These are phyloP conservation scores for Talpa occidentalis DNA, from an alignment of 2,113 vertebrate species.

Conservation along the genomic window DNA sequence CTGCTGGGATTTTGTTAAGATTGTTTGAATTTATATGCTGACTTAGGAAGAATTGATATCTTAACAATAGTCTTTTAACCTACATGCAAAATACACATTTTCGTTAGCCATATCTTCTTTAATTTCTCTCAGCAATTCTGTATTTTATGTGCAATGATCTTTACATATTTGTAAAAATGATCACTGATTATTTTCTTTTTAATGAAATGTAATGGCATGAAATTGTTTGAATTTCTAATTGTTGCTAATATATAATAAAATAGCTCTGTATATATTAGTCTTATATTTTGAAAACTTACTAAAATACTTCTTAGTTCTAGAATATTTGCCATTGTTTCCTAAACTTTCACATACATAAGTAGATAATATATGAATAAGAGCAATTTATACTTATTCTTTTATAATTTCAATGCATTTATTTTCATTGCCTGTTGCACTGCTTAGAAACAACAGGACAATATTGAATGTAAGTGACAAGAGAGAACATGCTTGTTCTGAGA, in stretches of 20 bases:
- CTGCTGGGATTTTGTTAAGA: not conserved
- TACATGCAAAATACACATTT: not conserved
- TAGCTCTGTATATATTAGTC: not conserved
- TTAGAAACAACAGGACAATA: not conserved
- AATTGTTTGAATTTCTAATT: not conserved
- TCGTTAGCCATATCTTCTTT: not conserved
- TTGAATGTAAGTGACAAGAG: not conserved
- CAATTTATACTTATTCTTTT: not conserved
- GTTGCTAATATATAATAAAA: not conserved
- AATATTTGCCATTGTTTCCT: not conserved
- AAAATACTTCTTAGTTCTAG: not conserved
- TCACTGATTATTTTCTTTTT: not conserved
- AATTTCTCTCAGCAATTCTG: not conserved
- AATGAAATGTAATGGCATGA: not conserved
- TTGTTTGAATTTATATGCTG: conserved; percentile 19
- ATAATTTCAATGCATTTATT: not conserved
- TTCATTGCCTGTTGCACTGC: not conserved
- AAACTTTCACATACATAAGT: not conserved
- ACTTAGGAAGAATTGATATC: not conserved
- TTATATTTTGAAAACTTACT: not conserved
- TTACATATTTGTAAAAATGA: not conserved
- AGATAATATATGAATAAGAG: not conserved
- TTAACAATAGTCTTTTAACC: not conserved
- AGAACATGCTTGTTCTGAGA: not conserved
- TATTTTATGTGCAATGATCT: not conserved